Evolutionary conservation across 2,113 vertebrate genomes (phyloP), one percentile per base, ranked within the genome.

Genomic region (Calypte anna): DNA sequence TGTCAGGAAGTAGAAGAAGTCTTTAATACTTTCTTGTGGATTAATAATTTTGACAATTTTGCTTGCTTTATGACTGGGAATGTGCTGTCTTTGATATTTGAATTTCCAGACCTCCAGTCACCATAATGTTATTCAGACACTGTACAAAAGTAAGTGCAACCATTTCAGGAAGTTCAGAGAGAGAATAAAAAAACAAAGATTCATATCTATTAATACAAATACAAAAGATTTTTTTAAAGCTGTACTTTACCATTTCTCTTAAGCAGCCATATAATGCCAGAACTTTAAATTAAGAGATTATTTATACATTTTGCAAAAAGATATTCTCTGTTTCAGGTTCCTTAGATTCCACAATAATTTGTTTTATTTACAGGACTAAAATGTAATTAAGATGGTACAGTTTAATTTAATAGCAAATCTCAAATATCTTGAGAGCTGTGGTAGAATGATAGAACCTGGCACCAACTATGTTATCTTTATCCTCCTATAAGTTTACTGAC

Each of bases 141-240:
- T 51, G 13, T 46, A 25, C 14, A 81, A 90, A 87, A 80, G 57
- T n/a, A 27, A 43, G 12, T 54, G 6, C 22, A 67, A 15, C 23
- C 18, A 33, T 5, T 20, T 82, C 31, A 62, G 28, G 17, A 15
- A 57, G 54, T 44, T 72, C 10, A 22, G 27, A 40, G 40, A 40
- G 40, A 10, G 30, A 27, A 28, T 33, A 77, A 28, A 10, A 10
- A 20, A 73, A 21, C 14, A 38, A 8, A 55, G 15, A 48, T 54
- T 82, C 2, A 0, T 61, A 40, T 61, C 30, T 79, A 36, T 5
- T 76, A 57, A 40, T 61, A 40, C n/a, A 36, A 72, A 66, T 28
- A 40, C 11, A 0, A 4, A n/a, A 64, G 53, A 30, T 28, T 10
- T 8, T 50, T 16, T 1, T 6, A 50, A 17, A 38, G 12, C 6